Base-by-base conservation (phyloP, 1,140 invertebrate species). In the Pristionchus pacificus region DNA sequence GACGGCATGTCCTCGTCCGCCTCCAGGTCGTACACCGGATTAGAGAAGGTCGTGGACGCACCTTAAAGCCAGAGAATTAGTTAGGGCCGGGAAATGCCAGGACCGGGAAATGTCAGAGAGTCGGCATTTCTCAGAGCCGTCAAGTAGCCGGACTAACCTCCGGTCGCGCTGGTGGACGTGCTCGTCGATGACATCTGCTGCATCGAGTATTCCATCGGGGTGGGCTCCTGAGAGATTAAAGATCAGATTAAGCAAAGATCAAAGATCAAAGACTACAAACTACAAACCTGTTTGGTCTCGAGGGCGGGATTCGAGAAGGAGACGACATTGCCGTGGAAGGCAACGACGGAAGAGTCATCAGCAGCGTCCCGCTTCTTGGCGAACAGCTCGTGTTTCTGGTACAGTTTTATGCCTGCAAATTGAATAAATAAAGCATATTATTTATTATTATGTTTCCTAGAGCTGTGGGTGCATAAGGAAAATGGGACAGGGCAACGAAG, bases 261-360 rank as follows among this genome's bases (percentile, higher is more conserved):
- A 65, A 59, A 0, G 15, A 38, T 30, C 2, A n/a, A 55, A 66
- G 15, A n/a, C 24, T 31, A 2, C 24, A 60, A 25, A 57, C 38
- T 62, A 49, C 71, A 68, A 24, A 76, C 68, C 31, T 65, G 70
- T 62, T 79, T 79, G 29, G 61, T 60, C 30, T 84, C 82, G 14
- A 83, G 64, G 13, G 83, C 82, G 6, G 81, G 81, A 68, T 83
- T 83, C 57, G 73, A 75, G 75, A 83, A 83, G 14, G 82, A 84
- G 32, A 83, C 83, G 3, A 83, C 82, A 66, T 83, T 83, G 25
- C 82, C 82, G 55, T 76, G 77, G 72, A 81, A 83, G 15, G 80
- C 78, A 19, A 83, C 81, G n/a, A n/a, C n/a, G 27, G 78, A 68
- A 49, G 38, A 49, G 27, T 75, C 79, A 63, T 78, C 79, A 29